Evolutionary conservation across 1,140 invertebrate species (phyloP).

Genomic region (Rhagoletis pomonella): DNA sequence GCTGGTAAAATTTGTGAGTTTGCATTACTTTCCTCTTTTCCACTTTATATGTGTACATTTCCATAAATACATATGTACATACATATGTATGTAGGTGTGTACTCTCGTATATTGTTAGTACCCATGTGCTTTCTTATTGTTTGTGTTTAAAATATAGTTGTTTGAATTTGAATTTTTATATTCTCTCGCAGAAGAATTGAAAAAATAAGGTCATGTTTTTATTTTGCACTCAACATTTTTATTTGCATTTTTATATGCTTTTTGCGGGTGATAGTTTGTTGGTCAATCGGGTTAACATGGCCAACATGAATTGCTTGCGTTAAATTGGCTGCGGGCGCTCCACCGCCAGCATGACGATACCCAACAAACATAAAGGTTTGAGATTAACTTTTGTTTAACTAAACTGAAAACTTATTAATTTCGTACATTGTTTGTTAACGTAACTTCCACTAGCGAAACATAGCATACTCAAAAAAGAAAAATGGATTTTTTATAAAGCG

Average conservation of each 20-base stretch:
- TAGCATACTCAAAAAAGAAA: no score
- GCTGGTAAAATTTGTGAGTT: slow-evolving; percentile 44
- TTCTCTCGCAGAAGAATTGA: not conserved
- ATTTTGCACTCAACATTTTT: slow-evolving; percentile 13
- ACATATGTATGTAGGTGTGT: not conserved
- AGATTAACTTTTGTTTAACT: no score
- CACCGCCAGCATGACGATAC: not conserved
- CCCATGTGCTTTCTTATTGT: not conserved
- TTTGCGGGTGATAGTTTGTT: slow-evolving; percentile 48
- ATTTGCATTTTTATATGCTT: slow-evolving; percentile 52
- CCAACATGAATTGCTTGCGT: slow-evolving; percentile 15
- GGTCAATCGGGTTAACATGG: slow-evolving; percentile 50
- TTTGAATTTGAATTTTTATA: slow-evolving; percentile 48
- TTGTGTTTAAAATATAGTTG: slow-evolving; percentile 9
- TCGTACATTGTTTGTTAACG: no score
- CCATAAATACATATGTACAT: not conserved
- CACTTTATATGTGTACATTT: not conserved
- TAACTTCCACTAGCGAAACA: no score
- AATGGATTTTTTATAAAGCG: no score
- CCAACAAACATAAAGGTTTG: not conserved
- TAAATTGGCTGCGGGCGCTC: slow-evolving; percentile 35
- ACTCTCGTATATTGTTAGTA: not conserved
- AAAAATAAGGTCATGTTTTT: not conserved
- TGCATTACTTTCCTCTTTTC: slow-evolving; percentile 24
- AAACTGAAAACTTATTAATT: no score